These are phyloP conservation scores for Xenus cinereus DNA, from an alignment of 2,113 vertebrate species.

Conservation along the genomic window DNA sequence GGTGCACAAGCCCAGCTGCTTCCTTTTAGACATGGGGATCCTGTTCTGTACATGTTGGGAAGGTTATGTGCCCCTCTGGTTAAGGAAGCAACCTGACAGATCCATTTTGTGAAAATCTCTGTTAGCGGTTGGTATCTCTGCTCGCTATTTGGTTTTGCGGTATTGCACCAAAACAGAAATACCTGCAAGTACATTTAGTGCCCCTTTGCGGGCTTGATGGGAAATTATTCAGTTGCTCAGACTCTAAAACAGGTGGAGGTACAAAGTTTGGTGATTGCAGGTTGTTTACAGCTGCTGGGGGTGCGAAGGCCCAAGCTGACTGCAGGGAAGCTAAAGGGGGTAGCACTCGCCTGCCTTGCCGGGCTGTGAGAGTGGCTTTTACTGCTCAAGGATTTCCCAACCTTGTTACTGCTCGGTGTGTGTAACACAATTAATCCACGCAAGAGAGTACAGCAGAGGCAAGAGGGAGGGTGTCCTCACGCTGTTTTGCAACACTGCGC, in stretches of 20 bases:
- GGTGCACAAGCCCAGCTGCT: background rate
- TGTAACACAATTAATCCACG: background rate
- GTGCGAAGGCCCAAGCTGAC: background rate
- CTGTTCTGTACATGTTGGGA: background rate
- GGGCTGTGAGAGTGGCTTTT: background rate
- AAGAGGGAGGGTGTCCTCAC: background rate
- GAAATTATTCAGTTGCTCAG: background rate
- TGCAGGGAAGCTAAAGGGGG: background rate
- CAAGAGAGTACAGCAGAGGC: background rate
- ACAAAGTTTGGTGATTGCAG: background rate
- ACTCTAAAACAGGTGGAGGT: background rate
- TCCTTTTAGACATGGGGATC: background rate
- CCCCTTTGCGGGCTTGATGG: background rate
- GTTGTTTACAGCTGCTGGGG: background rate
- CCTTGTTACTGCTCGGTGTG: background rate
- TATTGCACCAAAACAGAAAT: background rate
- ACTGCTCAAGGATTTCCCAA: slow-evolving; percentile 14
- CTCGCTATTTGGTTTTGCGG: background rate
- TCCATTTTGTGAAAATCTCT: background rate
- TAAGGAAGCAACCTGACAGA: background rate
- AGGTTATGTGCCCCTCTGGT: background rate
- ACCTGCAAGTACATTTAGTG: background rate
- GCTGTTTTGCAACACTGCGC: slow-evolving; percentile 1
- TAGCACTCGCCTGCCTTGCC: background rate
- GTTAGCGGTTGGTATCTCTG: background rate